A percentile compares a stretch with the other conserved stretches of the same genome.
Conservation (phyloP, 1,140 invertebrate species). For the Mamestra configurata region DNA sequence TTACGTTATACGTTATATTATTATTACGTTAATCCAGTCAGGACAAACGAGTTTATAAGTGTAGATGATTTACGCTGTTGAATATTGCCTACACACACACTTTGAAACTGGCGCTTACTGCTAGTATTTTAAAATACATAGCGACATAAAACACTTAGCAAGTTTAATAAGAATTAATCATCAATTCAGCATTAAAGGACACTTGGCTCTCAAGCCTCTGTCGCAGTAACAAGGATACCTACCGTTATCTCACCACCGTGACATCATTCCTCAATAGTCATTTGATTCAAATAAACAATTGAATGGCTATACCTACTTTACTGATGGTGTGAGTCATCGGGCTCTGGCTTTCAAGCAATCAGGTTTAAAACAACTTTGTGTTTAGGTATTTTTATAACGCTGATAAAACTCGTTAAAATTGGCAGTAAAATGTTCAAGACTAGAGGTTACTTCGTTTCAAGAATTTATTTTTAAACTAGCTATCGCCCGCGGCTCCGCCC, state of each 20-base stretch:
- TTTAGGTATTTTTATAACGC: conserved; percentile 1
- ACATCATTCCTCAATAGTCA: not conserved
- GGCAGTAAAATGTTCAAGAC: no score
- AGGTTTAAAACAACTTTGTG: not conserved
- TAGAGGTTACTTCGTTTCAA: not conserved
- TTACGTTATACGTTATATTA: no score
- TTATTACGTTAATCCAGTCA: no score
- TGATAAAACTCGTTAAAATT: not conserved
- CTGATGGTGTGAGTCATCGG: not conserved
- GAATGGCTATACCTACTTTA: conserved; percentile 2
- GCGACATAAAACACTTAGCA: no score
- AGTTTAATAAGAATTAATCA: no score
- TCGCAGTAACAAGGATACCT: not conserved
- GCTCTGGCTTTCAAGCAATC: not conserved
- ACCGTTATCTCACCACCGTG: not conserved
- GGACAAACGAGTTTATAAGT: no score
- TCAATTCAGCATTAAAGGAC: not conserved
- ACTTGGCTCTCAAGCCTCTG: not conserved
- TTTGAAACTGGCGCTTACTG: no score
- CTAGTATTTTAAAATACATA: no score
- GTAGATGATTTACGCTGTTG: no score
- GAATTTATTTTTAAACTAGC: no score
- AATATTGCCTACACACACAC: no score
- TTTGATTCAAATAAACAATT: conserved; percentile 12
- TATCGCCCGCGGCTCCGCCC: no score